These are phyloP conservation scores for Sebastes schlegelii DNA, from an alignment of 2,113 vertebrate species.

Conservation along the genomic window DNA sequence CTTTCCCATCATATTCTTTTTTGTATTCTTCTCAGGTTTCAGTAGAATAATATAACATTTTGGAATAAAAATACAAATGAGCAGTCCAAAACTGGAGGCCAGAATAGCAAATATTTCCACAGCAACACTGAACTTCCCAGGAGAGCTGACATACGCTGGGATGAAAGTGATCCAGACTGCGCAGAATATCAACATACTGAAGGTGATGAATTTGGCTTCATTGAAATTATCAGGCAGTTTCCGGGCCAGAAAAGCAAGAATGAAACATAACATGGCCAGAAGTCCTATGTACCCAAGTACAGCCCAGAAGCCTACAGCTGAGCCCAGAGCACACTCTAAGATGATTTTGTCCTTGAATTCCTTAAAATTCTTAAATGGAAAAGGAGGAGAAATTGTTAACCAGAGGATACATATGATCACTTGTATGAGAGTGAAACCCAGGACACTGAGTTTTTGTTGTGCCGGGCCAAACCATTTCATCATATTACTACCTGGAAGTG, in stretches of 20 bases:
- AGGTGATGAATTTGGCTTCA: constrained; percentile 85
- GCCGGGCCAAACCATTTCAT: constrained; percentile 78
- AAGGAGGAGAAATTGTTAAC: constrained; percentile 75
- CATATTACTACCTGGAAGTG: constrained; percentile 8
- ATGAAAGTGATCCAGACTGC: constrained; percentile 85
- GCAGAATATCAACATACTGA: constrained; percentile 86
- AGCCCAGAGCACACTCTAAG: constrained; percentile 78
- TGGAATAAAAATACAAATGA: constrained; percentile 82
- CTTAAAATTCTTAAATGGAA: constrained; percentile 66
- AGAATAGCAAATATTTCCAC: constrained; percentile 86
- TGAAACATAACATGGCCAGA: constrained; percentile 79
- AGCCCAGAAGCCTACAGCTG: constrained; percentile 78
- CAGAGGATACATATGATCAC: constrained; percentile 77
- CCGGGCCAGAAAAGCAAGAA: constrained; percentile 81
- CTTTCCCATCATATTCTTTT: constrained; percentile 79
- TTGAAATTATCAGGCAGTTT: constrained; percentile 84
- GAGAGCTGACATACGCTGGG: constrained; percentile 84
- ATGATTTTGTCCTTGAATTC: constrained; percentile 77
- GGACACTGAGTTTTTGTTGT: constrained; percentile 77
- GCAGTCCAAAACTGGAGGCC: constrained; percentile 80
- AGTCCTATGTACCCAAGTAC: constrained; percentile 82
- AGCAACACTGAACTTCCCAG: constrained; percentile 84
- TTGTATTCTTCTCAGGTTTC: constrained; percentile 81
- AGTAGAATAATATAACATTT: constrained; percentile 82
- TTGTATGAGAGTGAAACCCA: constrained; percentile 78